Evolutionary conservation across 2,113 vertebrate genomes (phyloP), one percentile per base, ranked within the genome.

Genomic region (Hiodon alosoides): DNA sequence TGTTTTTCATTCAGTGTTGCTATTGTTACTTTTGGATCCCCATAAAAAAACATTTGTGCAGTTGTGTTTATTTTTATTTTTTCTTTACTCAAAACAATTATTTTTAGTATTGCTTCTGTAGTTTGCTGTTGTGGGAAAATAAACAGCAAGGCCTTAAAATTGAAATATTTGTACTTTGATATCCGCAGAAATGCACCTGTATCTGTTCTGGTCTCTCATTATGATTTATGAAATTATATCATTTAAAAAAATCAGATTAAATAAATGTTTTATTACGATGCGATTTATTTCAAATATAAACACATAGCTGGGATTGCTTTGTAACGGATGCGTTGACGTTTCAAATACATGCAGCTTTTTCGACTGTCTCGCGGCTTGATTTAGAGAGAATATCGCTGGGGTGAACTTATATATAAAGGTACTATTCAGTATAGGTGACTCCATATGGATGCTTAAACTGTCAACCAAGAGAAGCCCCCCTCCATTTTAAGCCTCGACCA

Each of bases 181-280:
- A 76, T 68, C 65, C 78, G 69, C 76, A 84, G 83, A 82, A 76
- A 85, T 76, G 80, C 85, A 83, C 81, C 78, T 61, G 68, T 84
- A 81, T 84, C 81, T 79, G 85, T 88, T 79, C 58, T 14, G 46
- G 81, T 88, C 81, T 80, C 81, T 76, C 79, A 86, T 78, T 84
- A 77, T 77, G 81, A 85, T 87, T 85, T 82, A 79, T 80, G 85
- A 90, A 31, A 31, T 85, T 87, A 89, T 87, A 83, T 89, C 87
- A 89, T 89, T 90, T 88, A 86, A 89, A 90, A 90, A 85, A 89
- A 85, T 87, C 88, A 83, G 87, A 84, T 88, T 73, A 85, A 90
- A 90, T 90, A 90, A 90, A 90, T 89, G 89, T 90, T 89, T 88
- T 82, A 83, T 78, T 86, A 88, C 87, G 82, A 71, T 8, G 10